Evolutionary conservation across 2,888 invertebrate genomes (phyloP), one percentile per base, ranked within the genome.

Genomic region (Brassicogethes aeneus): DNA sequence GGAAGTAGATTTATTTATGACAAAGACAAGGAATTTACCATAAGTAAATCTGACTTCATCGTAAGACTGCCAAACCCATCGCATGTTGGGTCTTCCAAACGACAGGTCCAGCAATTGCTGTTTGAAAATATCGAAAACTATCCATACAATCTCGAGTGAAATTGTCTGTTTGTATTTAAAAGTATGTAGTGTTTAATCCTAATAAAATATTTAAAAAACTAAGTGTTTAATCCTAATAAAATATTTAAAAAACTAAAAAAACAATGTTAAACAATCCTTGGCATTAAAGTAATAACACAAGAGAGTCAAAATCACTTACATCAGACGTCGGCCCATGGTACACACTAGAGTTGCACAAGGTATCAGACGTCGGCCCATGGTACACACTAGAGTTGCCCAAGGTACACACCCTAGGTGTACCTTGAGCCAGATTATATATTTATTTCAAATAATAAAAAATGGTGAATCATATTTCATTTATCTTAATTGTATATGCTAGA

Each of bases 11-110:
- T 23, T 23, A 23, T 23, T 10, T 23, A 23, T 10, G 23, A 23
- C 23, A 23, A 23, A 23, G 23, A 23, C 23, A 23, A 23, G 23
- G 23, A 7, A 5, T 23, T 23, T 23, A 23, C 23, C 23, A 23
- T 23, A 7, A 23, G 23, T 23, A 23, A 23, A 23, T 23, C 23
- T 23, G 23, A 23, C 23, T 23, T 23, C 23, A 23, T 23, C 23
- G 23, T 23, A 23, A 23, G 23, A 23, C 23, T 23, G 5, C 23
- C 23, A 23, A 23, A 23, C 23, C 23, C 23, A 23, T 23, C 23
- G 23, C 23, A 23, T 23, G 23, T 23, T 23, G 23, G 23, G 23
- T 23, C 23, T 23, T 23, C 23, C 23, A 23, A 23, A 23, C 23
- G 23, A 23, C 23, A 23, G 23, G 23, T 10, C 23, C 23, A 23